Conservation (phyloP, 2,797 vertebrate species). For the Lindbergichthys nudifrons region DNA sequence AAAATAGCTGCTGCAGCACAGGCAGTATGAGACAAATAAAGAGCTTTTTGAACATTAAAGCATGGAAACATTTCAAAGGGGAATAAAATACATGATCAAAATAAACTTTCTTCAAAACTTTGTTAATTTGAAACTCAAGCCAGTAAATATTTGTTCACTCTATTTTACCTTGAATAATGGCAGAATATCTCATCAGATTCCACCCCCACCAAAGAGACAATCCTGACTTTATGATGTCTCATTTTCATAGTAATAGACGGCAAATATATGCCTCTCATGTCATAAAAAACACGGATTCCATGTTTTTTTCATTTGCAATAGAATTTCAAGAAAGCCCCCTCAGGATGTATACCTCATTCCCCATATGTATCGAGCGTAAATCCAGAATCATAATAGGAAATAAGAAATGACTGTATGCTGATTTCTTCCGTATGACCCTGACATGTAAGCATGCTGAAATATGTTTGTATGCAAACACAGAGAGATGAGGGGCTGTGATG, state of each 20-base stretch:
- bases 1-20: no score
- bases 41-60: no score
- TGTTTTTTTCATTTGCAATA: slow-evolving; percentile 57
- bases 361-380: slow-evolving; percentile 57
- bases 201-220: slow-evolving; percentile 12
- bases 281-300: slow-evolving; percentile 9
- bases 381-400: slow-evolving; percentile 48
- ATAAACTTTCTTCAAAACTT: no score
- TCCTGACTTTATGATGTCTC: background rate
- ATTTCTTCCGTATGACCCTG: slow-evolving; percentile 38
- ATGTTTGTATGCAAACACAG: slow-evolving; percentile 75
- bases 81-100: no score
- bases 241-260: slow-evolving; percentile 22
- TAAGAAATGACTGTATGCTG: slow-evolving; percentile 27
- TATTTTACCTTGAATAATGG: slow-evolving; percentile 6
- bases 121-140: background rate
- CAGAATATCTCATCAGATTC: background rate
- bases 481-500: slow-evolving; percentile 56
- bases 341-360: slow-evolving; percentile 43
- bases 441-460: slow-evolving; percentile 75
- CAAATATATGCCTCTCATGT: slow-evolving; percentile 7
- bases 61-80: no score
- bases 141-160: background rate
- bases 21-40: no score
- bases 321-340: slow-evolving; percentile 56